Evolutionary conservation across 2,797 vertebrate genomes (phyloP).

Genomic region (Anableps anableps): DNA sequence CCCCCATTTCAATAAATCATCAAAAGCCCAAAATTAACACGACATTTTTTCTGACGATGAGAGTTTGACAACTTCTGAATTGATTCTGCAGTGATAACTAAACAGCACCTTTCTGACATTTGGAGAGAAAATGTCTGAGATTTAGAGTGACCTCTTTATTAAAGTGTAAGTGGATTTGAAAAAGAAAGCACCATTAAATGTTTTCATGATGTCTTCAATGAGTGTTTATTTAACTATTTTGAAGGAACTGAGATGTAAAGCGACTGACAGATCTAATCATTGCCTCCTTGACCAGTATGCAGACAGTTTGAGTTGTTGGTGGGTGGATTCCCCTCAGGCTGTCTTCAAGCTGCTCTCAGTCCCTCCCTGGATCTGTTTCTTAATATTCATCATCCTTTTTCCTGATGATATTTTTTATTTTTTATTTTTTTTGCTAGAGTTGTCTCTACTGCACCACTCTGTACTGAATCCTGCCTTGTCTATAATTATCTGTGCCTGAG

Average conservation of each 20-base stretch:
- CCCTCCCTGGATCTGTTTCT: slow-evolving; percentile 13
- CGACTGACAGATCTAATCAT: slow-evolving; percentile 29
- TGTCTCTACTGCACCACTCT: slow-evolving; percentile 28
- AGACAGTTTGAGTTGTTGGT: slow-evolving; percentile 6
- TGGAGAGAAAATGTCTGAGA: background rate
- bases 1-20: background rate
- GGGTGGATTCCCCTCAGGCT: slow-evolving; percentile 8
- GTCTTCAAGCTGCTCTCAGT: slow-evolving; percentile 27
- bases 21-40: background rate
- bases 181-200: background rate
- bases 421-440: slow-evolving; percentile 28
- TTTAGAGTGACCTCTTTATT: background rate
- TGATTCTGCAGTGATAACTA: too few species aligned
- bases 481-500: slow-evolving; percentile 53
- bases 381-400: slow-evolving; percentile 19
- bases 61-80: background rate
- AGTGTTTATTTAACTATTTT: slow-evolving; percentile 37
- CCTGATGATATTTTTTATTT: slow-evolving; percentile 4
- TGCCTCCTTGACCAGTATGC: slow-evolving; percentile 11
- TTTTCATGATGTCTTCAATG: slow-evolving; percentile 2
- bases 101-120: too few species aligned
- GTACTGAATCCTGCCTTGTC: slow-evolving; percentile 17
- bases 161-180: background rate
- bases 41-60: background rate
- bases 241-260: slow-evolving; percentile 27